phyloP scores from a whole-genome alignment of 2,888 invertebrate species.

The Keiferia lycopersicella region DNA sequence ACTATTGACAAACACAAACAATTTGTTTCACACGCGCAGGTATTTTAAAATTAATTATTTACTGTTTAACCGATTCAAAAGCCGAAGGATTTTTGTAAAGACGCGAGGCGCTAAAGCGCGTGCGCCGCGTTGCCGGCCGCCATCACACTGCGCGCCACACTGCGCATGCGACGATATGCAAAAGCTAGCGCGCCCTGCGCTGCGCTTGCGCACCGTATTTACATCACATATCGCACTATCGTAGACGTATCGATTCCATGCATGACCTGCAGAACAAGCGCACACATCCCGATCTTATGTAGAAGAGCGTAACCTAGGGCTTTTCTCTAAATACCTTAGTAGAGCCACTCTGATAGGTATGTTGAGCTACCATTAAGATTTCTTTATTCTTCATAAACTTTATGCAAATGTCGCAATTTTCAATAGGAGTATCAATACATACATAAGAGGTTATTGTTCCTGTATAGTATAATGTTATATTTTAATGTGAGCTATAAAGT shows the following conservation, averaged over 20 bases:
- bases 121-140: slow-evolving; percentile 62
- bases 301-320: too few species aligned
- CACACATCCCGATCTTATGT: background rate
- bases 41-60: slow-evolving; percentile 5
- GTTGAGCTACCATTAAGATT: too few species aligned
- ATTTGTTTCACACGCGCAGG: background rate
- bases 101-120: slow-evolving; percentile 57
- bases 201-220: slow-evolving; percentile 48
- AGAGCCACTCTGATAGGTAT: too few species aligned
- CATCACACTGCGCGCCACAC: slow-evolving; percentile 70
- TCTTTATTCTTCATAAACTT: too few species aligned
- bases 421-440: too few species aligned
- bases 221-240: slow-evolving; percentile 55
- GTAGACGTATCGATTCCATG: slow-evolving; percentile 35
- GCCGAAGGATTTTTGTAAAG: slow-evolving; percentile 36
- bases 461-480: too few species aligned
- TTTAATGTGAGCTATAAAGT: too few species aligned
- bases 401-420: too few species aligned
- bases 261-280: slow-evolving; percentile 37
- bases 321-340: too few species aligned
- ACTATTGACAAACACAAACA: background rate
- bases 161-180: slow-evolving; percentile 55
- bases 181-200: slow-evolving; percentile 51
- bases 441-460: too few species aligned
- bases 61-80: slow-evolving; percentile 19